These are phyloP conservation scores for Corydoras maculifer DNA, from an alignment of 2,113 vertebrate species.

Conservation along the genomic window DNA sequence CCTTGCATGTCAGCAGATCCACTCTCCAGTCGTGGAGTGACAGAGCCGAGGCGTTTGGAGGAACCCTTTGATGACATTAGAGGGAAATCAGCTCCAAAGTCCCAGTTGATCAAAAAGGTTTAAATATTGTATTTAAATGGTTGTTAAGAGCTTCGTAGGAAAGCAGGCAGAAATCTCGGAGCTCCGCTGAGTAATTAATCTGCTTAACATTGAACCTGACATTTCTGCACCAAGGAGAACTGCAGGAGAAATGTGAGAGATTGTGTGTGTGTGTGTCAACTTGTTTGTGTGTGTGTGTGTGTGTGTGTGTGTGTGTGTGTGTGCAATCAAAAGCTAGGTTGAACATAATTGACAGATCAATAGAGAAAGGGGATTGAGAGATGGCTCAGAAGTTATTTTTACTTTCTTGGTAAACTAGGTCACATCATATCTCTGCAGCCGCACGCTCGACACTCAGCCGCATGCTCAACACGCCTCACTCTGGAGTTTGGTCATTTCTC, in stretches of 20 bases:
- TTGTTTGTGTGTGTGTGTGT: conserved; percentile 1
- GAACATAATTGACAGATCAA: conserved; percentile 18
- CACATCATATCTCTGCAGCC: conserved; percentile 52
- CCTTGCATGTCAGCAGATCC: no score
- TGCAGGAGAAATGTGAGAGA: conserved; percentile 22
- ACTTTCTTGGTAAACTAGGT: conserved; percentile 62
- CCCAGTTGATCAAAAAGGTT: conserved; percentile 11
- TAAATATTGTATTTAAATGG: neutral
- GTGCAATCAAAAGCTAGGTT: neutral
- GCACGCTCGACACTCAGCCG: conserved; percentile 40
- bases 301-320: conserved; percentile 8
- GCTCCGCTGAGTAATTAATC: conserved; percentile 56
- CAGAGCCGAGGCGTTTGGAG: no score
- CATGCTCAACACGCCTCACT: neutral
- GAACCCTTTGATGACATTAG: conserved; percentile 41
- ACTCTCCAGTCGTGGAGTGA: no score
- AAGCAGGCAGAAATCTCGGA: conserved; percentile 2
- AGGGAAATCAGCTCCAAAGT: conserved; percentile 43
- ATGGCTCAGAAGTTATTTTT: conserved; percentile 60
- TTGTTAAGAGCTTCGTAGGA: conserved; percentile 1
- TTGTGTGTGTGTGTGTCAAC: neutral
- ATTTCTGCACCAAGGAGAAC: conserved; percentile 35
- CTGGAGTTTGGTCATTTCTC: conserved; percentile 37
- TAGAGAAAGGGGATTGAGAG: conserved; percentile 7
- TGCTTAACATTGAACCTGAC: conserved; percentile 44